phyloP scores from a whole-genome alignment of 2,797 vertebrate species.

The Hyperoplus lanceolatus region DNA sequence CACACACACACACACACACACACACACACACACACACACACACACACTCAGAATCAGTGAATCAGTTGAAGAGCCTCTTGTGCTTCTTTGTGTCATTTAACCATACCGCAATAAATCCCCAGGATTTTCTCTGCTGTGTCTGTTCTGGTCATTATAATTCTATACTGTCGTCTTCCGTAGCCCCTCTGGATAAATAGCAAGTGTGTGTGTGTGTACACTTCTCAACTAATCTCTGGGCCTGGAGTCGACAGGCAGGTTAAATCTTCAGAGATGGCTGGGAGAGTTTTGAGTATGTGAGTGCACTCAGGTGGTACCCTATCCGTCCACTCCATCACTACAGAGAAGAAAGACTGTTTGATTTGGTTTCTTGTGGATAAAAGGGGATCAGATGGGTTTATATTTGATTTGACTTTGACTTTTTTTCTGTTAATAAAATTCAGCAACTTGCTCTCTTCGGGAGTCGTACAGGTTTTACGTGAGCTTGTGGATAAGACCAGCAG shows the following conservation, averaged over 20 bases:
- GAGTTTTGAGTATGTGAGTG: slow-evolving; percentile 43
- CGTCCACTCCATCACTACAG: slow-evolving; percentile 56
- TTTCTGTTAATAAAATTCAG: slow-evolving; percentile 38
- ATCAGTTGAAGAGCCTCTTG: slow-evolving; percentile 54
- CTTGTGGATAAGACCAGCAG: slow-evolving; percentile 36
- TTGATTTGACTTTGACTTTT: no score
- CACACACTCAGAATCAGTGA: slow-evolving; percentile 34
- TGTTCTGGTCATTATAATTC: slow-evolving; percentile 78
- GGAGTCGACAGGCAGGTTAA: slow-evolving; percentile 79
- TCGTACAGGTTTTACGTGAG: neutral
- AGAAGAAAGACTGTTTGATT: slow-evolving; percentile 67
- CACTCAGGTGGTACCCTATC: slow-evolving; percentile 62
- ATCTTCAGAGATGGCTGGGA: slow-evolving; percentile 65
- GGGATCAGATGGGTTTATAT: slow-evolving; percentile 22
- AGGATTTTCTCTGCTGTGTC: slow-evolving; percentile 66
- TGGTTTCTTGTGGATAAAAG: slow-evolving; percentile 58
- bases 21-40: slow-evolving; percentile 24
- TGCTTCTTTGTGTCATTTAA: slow-evolving; percentile 55
- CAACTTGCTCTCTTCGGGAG: slow-evolving; percentile 12
- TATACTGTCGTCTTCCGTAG: slow-evolving; percentile 37
- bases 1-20: neutral
- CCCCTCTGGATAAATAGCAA: slow-evolving; percentile 62
- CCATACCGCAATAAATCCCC: slow-evolving; percentile 68
- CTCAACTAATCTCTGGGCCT: slow-evolving; percentile 69
- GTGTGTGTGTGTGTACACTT: slow-evolving; percentile 68